Evolutionary conservation across 2,113 vertebrate species (phyloP), one percentile per base, ranked within the genome.

Genomic region (Mola mola): DNA sequence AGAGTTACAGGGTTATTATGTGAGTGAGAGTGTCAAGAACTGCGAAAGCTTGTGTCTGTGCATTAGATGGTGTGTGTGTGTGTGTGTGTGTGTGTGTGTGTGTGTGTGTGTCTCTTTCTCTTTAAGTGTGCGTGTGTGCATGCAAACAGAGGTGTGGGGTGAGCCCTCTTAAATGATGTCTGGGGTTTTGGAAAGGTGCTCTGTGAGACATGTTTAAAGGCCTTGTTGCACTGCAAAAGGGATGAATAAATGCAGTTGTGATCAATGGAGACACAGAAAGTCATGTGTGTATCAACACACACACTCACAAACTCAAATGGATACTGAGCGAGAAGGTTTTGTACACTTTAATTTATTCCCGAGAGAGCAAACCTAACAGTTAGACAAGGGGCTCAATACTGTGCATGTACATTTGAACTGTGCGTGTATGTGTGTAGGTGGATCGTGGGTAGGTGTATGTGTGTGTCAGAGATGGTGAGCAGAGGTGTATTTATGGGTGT

Each of bases 341-440:
- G 13, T 47, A 40, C 53, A n/a, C n/a, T 79, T 58, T 79, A 65
- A 82, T 84, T 78, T 71, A 80, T 86, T 83, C 77, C 43, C 34
- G 24, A 26, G 68, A 85, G 53, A 42, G 19, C 31, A 57, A 51
- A 56, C 24, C 26, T 64, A 66, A 64, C 72, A 82, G 66, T 43
- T 57, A 60, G 59, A 60, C 69, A 53, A 52, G 22, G 48, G 43
- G 63, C 42, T 63, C 21, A 22, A n/a, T n/a, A n/a, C n/a, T 58
- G 64, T 52, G n/a, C 3, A 1, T 31, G 46, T 59, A 46, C 21
- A 1, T 46, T n/a, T 66, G 6, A 36, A 12, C 22, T 2, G 4
- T 5, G 11, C 15, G 42, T 26, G 40, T 38, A 60, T 36, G 19
- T 26, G 49, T 67, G 74, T 46, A 53, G 40, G 55, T 49, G 53